Conservation (phyloP, 2,888 invertebrate species). For the Caenorhabditis sp. region DNA sequence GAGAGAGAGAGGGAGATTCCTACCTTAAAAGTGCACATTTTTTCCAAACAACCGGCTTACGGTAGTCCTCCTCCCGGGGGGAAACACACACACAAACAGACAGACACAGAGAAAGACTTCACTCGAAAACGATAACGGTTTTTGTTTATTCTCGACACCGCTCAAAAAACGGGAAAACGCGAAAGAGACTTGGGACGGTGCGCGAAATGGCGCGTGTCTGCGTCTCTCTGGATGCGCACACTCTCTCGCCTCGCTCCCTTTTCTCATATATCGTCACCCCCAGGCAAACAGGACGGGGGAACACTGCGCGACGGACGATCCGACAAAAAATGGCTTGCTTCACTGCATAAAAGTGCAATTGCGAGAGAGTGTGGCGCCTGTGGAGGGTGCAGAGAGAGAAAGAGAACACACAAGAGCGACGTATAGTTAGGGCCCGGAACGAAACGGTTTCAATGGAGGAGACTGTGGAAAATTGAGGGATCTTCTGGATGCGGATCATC, state of each 20-base stretch:
- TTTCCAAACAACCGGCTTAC: conserved; percentile 45
- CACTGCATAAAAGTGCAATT: conserved; percentile 58
- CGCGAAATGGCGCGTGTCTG: conserved; percentile 19
- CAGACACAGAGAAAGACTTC: conserved; percentile 23
- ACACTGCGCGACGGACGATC: too few species aligned
- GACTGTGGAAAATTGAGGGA: background rate
- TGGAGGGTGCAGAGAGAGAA: conserved; percentile 15
- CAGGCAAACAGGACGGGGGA: conserved; percentile 57
- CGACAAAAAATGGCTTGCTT: conserved; percentile 57
- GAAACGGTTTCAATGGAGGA: conserved; percentile 13
- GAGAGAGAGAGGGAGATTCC: background rate
- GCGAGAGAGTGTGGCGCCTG: conserved; percentile 22
- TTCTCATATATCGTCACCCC: conserved; percentile 53
- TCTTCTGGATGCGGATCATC: background rate
- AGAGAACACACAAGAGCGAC: conserved; percentile 38
- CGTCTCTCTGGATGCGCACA: conserved; percentile 25
- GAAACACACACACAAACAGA: conserved; percentile 37
- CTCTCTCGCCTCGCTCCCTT: conserved; percentile 24
- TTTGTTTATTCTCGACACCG: conserved; percentile 52
- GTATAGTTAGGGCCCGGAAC: conserved; percentile 43
- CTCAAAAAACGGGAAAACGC: background rate
- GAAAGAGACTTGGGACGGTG: conserved; percentile 8
- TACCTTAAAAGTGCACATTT: conserved; percentile 42
- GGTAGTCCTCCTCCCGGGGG: conserved; percentile 33
- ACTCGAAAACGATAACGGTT: conserved; percentile 51